Conservation (phyloP, 1,140 invertebrate species). For the roundworm (Caenorhabditis elegans) region WBcel235 BX284605.5:3587001-3587500, state of each 20-base stretch:
- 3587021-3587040: not conserved
- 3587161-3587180: not conserved
- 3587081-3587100: not conserved
- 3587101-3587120: not conserved
- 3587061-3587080: not conserved
- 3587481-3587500: not conserved
- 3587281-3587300: not conserved
- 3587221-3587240: not conserved
- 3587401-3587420: not conserved
- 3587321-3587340: not conserved
- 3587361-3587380: too few relatives aligned
- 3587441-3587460: not conserved
- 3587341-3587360: not conserved
- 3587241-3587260: not conserved
- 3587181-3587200: not conserved
- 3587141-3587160: not conserved
- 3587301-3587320: not conserved
- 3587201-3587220: not conserved
- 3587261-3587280: not conserved
- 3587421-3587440: not conserved
- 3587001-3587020: constrained; percentile 11
- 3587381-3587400: too few relatives aligned
- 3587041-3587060: not conserved
- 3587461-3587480: constrained; percentile 4
- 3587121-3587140: not conserved